These are phyloP conservation scores for Australoheros scitulus DNA, from an alignment of 2,113 vertebrate genomes.

Conservation along the genomic window DNA sequence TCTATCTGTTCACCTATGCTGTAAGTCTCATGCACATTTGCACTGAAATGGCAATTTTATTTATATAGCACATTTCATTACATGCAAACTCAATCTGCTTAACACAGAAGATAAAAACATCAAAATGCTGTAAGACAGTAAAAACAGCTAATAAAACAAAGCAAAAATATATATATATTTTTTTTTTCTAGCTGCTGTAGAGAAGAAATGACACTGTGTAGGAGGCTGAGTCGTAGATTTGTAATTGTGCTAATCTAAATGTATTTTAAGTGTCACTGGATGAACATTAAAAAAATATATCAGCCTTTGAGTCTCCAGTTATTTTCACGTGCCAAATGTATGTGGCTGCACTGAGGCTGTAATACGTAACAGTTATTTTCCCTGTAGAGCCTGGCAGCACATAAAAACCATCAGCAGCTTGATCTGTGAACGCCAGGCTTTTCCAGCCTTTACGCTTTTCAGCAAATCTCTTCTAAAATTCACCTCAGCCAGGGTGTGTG, in stretches of 20 bases:
- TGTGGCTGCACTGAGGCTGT: conserved; percentile 13
- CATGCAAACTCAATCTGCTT: too few relatives aligned
- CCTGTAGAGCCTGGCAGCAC: conserved; percentile 5
- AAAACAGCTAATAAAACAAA: too few relatives aligned
- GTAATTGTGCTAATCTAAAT: conserved; percentile 21
- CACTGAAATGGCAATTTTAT: neutral
- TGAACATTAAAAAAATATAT: conserved; percentile 30
- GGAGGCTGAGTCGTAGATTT: conserved; percentile 13
- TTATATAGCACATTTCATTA: too few relatives aligned
- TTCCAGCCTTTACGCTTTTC: neutral
- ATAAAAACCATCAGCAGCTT: neutral
- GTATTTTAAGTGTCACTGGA: conserved; percentile 40
- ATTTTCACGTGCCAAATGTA: conserved; percentile 28
- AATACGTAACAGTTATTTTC: conserved; percentile 18
- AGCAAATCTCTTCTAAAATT: neutral
- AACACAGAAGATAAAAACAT: too few relatives aligned
- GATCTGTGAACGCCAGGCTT: neutral
- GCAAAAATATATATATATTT: too few relatives aligned
- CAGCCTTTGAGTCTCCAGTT: conserved; percentile 28
- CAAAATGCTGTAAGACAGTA: too few relatives aligned
- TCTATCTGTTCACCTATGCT: neutral
- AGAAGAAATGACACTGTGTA: conserved; percentile 8
- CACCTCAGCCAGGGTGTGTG: neutral
- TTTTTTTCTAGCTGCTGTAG: neutral
- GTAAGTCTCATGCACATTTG: conserved; percentile 1